Percentiles rank a stretch among this genome's conserved stretches.
phyloP scores from a whole-genome alignment of 2,113 vertebrate genomes.

The Phyllopteryx taeniolatus region DNA sequence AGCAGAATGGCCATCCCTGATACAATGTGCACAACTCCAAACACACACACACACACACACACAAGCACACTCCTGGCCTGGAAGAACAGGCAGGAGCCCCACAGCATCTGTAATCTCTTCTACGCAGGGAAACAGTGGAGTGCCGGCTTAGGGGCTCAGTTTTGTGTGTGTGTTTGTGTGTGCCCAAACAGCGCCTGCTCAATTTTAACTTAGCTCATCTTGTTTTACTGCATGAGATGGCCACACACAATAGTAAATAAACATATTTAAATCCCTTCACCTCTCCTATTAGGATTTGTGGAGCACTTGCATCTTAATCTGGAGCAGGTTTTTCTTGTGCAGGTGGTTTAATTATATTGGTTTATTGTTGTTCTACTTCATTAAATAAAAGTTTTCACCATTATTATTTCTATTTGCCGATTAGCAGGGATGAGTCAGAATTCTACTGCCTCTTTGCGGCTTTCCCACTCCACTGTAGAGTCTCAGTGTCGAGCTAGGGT shows the following conservation, averaged over 20 bases:
- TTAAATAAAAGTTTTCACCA: not conserved
- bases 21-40: conserved; percentile 44
- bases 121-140: conserved; percentile 86
- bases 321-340: not conserved
- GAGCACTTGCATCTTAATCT: not conserved
- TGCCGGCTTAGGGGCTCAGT: conserved; percentile 56
- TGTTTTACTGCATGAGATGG: conserved; percentile 25
- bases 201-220: conserved; percentile 14
- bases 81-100: conserved; percentile 62
- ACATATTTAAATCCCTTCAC: conserved; percentile 25
- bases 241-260: conserved; percentile 13
- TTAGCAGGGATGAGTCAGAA: too few relatives aligned
- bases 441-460: too few relatives aligned
- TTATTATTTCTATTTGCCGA: not conserved
- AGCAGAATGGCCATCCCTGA: conserved; percentile 54
- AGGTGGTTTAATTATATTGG: not conserved
- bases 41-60: conserved; percentile 24
- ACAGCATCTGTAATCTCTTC: conserved; percentile 78
- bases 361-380: not conserved
- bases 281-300: conserved; percentile 14
- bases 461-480: too few relatives aligned
- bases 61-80: conserved; percentile 43
- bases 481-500: too few relatives aligned
- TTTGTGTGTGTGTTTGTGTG: conserved; percentile 13
- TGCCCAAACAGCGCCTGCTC: conserved; percentile 21